Percentiles rank a stretch among this genome's conserved stretches.
Conservation (phyloP, 2,888 invertebrate genomes). For the Ferrisia virgata region DNA sequence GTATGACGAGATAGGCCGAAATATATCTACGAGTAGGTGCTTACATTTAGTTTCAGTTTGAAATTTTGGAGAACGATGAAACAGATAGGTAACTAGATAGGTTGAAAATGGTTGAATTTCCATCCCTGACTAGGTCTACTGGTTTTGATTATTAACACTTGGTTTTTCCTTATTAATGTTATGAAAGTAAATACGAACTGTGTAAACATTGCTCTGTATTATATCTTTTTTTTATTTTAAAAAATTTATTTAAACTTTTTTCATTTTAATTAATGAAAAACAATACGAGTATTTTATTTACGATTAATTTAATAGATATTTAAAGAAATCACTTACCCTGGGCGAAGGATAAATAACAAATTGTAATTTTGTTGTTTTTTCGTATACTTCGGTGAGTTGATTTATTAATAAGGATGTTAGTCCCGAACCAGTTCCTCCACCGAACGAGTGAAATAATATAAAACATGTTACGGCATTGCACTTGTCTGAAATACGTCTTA, state of each 20-base stretch:
- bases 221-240: no score
- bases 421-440: conserved; percentile 76
- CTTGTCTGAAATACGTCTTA: conserved; percentile 63
- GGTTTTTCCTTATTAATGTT: not conserved
- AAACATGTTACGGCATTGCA: conserved; percentile 62
- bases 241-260: no score
- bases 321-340: conserved; percentile 51
- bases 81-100: not conserved
- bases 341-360: conserved; percentile 51
- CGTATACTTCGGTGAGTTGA: conserved; percentile 52
- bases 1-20: not conserved
- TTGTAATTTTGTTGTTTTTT: conserved; percentile 60
- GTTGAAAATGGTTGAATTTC: not conserved
- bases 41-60: not conserved
- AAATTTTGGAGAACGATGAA: not conserved
- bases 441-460: conserved; percentile 59
- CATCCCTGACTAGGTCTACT: not conserved
- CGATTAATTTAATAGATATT: not conserved
- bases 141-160: not conserved
- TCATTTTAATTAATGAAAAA: no score
- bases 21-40: no score
- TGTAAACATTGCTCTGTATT: no score
- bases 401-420: conserved; percentile 62
- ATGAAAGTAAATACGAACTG: no score
- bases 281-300: no score